Evolutionary conservation across 1,140 invertebrate genomes (phyloP).

Genomic region (Stratiolaelaps scimitus): DNA sequence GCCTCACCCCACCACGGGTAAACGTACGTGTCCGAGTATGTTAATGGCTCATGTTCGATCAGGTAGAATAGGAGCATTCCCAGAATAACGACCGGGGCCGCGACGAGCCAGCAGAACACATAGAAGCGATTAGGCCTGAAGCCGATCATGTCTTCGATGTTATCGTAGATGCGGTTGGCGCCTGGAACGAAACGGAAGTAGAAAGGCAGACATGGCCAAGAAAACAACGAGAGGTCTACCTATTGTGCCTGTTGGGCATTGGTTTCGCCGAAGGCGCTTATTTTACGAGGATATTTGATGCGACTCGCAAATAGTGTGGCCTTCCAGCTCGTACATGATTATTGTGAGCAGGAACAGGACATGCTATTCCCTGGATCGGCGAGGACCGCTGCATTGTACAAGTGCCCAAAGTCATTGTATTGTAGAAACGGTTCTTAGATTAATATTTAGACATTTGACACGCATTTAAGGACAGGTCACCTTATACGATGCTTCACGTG

Average conservation of each 20-base stretch:
- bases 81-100: slow-evolving; percentile 50
- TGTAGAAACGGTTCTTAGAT: too few relatives aligned
- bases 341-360: too few relatives aligned
- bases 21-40: slow-evolving; percentile 51
- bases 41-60: slow-evolving; percentile 52
- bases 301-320: not conserved
- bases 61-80: slow-evolving; percentile 58
- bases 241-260: not conserved
- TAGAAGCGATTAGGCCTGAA: slow-evolving; percentile 49
- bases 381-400: too few relatives aligned
- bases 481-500: too few relatives aligned
- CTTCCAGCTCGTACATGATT: too few relatives aligned
- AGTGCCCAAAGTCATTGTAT: too few relatives aligned
- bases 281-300: not conserved
- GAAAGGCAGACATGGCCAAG: slow-evolving; percentile 4
- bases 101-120: slow-evolving; percentile 51
- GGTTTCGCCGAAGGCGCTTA: slow-evolving; percentile 3
- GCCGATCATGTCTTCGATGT: slow-evolving; percentile 56
- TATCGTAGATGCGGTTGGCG: slow-evolving; percentile 48
- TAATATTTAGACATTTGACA: too few relatives aligned
- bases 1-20: slow-evolving; percentile 61
- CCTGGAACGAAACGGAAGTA: slow-evolving; percentile 38
- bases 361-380: too few relatives aligned
- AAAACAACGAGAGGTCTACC: too few relatives aligned
- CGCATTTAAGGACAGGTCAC: too few relatives aligned